Percentiles rank a stretch among this genome's conserved stretches.
These are phyloP conservation scores for Choloepus hoffmanni DNA, from an alignment of 2,113 vertebrate species.

Conservation along the genomic window DNA sequence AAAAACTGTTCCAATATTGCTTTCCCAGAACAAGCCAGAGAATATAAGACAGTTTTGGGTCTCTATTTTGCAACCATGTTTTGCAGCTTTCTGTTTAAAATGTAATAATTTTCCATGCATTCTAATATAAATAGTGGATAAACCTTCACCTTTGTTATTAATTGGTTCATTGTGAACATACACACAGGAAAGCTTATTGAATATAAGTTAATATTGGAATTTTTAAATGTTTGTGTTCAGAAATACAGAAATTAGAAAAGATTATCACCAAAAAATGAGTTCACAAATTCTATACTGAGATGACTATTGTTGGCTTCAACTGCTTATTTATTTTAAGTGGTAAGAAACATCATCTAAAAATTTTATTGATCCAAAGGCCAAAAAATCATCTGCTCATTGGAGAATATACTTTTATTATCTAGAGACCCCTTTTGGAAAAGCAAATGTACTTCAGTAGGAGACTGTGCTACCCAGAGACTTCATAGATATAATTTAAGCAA, in stretches of 20 bases:
- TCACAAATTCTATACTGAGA: background rate
- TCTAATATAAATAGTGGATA: background rate
- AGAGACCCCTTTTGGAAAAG: background rate
- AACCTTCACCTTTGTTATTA: background rate
- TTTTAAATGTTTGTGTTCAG: background rate
- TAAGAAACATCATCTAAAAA: background rate
- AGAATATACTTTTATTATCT: background rate
- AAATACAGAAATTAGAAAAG: background rate
- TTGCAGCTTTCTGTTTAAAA: background rate
- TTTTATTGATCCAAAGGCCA: background rate
- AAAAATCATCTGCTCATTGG: background rate
- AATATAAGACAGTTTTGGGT: background rate
- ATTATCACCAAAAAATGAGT: conserved; percentile 7
- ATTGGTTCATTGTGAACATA: background rate
- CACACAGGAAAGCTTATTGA: background rate
- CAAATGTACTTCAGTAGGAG: background rate
- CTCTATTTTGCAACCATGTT: background rate
- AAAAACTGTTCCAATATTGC: background rate
- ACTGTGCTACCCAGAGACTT: background rate
- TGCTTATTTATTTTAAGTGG: background rate
- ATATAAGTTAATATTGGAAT: background rate
- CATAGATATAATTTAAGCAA: background rate
- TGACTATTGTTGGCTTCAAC: background rate
- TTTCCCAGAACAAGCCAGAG: background rate
- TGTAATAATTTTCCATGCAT: background rate